Evolutionary conservation across 1,140 invertebrate genomes (phyloP), one percentile per base, ranked within the genome.

Genomic region (Drosophila subobscura): DNA sequence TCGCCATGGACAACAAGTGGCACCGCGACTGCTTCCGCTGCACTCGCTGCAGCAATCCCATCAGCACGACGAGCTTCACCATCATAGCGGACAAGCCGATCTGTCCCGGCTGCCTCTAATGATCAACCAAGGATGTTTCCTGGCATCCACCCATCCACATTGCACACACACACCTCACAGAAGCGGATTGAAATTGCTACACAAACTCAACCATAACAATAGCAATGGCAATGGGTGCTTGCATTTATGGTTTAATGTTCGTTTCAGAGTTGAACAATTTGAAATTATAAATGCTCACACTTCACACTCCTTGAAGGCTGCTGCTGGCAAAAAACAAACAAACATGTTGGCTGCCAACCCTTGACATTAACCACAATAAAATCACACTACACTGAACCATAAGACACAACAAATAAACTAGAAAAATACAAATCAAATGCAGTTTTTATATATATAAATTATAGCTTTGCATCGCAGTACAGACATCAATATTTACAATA

Each of bases 21-120:
- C 95, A 95, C 79, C 93, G 93, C 56, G 93, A 94, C 14, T 95
- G 95, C 91, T 95, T 95, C 92, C 93, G 92, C 57, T 95, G 94
- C 92, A 92, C 94, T 92, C 93, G 93, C 92, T 95, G 94, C 91
- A 91, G 92, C 52, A 93, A 93, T 67, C 93, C 93, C 22, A 93
- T 94, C 29, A 93, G 93, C 41, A 92, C 94, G 23, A 84, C 93
- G 10, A 93, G 93, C 29, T 95, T 94, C 91, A 92, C 92, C 64
- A 93, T 94, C 23, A 90, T 93, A 72, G 92, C 93, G 70, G 93
- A 93, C 75, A 92, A 93, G 80, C 94, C 94, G 0, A 84, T 94
- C 23, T 95, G 94, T 89, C 73, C 91, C 25, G 90, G 89, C 67
- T 93, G 92, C 74, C 16, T 20, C 0, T 20, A 20, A 20, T 20